phyloP scores from a whole-genome alignment of 2,113 vertebrate genomes.

The Thalassarche chlororhynchos region DNA sequence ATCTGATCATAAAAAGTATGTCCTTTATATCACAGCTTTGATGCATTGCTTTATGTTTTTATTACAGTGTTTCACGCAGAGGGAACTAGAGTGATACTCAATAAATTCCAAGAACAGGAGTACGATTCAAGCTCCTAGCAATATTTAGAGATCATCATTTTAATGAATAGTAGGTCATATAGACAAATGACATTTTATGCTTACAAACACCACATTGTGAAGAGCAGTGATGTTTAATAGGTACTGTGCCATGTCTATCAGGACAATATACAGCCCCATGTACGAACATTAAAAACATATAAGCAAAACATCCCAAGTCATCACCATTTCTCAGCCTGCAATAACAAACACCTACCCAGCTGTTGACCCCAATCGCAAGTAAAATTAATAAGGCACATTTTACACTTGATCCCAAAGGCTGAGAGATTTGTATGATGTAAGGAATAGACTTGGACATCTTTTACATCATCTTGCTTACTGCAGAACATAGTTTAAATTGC shows the following conservation, averaged over 20 bases:
- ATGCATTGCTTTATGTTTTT: constrained; percentile 17
- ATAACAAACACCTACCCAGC: neutral
- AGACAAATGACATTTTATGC: neutral
- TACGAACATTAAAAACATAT: neutral
- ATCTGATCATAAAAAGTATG: constrained; percentile 13
- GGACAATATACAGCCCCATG: neutral
- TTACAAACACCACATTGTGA: neutral
- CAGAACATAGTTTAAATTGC: neutral
- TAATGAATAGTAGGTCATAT: constrained; percentile 16
- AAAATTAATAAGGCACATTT: neutral
- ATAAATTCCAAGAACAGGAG: neutral
- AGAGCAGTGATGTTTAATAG: neutral
- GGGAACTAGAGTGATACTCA: neutral
- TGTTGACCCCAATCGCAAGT: neutral
- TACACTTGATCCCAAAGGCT: neutral
- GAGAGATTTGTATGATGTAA: neutral
- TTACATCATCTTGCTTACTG: neutral
- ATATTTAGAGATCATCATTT: neutral
- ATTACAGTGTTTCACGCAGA: neutral
- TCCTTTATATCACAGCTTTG: neutral
- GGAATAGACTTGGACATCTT: neutral
- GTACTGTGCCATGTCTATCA: neutral
- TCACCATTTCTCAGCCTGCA: neutral
- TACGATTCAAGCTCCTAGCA: neutral
- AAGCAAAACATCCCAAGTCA: neutral